Evolutionary conservation across 2,113 vertebrate species (phyloP).

Genomic region (Sceloporus tristichus): DNA sequence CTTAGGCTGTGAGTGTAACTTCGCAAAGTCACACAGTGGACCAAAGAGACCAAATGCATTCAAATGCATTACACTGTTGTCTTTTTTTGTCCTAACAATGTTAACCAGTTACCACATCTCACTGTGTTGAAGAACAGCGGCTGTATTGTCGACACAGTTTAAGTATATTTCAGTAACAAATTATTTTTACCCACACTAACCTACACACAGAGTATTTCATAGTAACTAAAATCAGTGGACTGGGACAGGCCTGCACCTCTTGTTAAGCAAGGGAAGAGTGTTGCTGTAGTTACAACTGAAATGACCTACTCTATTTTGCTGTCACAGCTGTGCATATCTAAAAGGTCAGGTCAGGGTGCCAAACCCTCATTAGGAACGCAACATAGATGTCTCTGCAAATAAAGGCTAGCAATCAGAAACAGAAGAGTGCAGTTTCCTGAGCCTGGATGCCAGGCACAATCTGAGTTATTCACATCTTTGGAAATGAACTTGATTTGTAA

Average conservation of each 20-base stretch:
- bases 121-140: no score
- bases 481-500: slow-evolving; percentile 23
- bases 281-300: not conserved
- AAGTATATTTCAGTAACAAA: not conserved
- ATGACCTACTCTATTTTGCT: not conserved
- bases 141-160: not conserved
- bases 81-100: no score
- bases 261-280: not conserved
- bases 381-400: slow-evolving; percentile 12
- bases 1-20: no score
- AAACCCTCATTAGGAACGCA: not conserved
- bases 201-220: not conserved
- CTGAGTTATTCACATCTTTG: not conserved
- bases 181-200: not conserved
- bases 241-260: not conserved
- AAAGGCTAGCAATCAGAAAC: not conserved
- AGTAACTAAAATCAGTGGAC: not conserved
- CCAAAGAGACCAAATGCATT: no score
- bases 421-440: not conserved
- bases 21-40: not conserved
- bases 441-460: not conserved
- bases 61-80: no score
- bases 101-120: not conserved
- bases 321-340: not conserved
- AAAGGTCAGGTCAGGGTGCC: not conserved